These are phyloP conservation scores for Apis florea DNA, from an alignment of 1,140 invertebrate genomes.

Conservation along the genomic window DNA sequence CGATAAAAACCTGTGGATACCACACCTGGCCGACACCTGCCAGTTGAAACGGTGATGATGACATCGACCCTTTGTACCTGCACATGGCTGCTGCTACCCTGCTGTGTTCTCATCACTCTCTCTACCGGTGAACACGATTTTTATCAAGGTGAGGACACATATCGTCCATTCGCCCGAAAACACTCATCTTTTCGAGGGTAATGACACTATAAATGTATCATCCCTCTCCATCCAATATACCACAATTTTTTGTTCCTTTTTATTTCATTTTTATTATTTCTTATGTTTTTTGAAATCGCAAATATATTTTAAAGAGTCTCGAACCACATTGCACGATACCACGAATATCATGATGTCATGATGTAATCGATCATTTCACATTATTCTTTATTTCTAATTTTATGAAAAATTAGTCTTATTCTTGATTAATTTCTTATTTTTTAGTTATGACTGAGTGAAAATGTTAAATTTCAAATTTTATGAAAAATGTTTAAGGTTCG, in stretches of 20 bases:
- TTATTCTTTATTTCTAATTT: neutral
- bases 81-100: constrained; percentile 65
- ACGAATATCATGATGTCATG: neutral
- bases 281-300: neutral
- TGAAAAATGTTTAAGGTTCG: neutral
- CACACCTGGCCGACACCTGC: constrained; percentile 44
- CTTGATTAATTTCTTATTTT: neutral
- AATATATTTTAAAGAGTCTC: neutral
- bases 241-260: neutral
- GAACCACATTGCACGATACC: neutral
- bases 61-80: constrained; percentile 67
- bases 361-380: neutral
- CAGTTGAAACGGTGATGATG: constrained; percentile 61
- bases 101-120: constrained; percentile 67
- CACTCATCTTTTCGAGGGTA: constrained; percentile 33
- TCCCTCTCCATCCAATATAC: too few species aligned
- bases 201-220: constrained; percentile 14
- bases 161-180: neutral
- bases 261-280: too few species aligned
- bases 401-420: neutral
- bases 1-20: constrained; percentile 55
- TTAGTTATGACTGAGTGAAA: neutral
- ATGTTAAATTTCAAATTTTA: neutral
- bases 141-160: constrained; percentile 70
- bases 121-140: constrained; percentile 71